phyloP scores from a whole-genome alignment of 2,797 vertebrate species.

The Rallus crepitans region DNA sequence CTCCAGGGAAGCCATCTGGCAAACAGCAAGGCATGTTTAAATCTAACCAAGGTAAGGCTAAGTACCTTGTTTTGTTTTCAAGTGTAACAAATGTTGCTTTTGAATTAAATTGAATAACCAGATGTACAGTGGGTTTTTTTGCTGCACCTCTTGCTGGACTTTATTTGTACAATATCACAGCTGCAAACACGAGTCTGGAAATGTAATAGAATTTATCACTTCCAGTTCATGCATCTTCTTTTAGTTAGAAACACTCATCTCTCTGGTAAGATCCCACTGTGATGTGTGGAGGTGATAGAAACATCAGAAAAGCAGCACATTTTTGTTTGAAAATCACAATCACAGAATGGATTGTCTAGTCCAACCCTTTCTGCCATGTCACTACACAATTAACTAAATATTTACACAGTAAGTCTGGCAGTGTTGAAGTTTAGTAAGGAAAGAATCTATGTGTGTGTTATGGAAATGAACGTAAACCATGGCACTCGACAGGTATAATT shows the following conservation, averaged over 20 bases:
- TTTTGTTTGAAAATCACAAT: neutral
- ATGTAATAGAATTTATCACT: neutral
- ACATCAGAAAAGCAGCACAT: neutral
- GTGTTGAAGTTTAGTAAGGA: neutral
- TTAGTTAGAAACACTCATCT: neutral
- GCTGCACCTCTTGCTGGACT: neutral
- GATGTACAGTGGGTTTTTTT: neutral
- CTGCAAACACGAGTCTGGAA: neutral
- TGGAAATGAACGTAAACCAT: neutral
- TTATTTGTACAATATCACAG: neutral
- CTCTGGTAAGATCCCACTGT: neutral
- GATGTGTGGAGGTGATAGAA: neutral
- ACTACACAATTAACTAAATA: neutral
- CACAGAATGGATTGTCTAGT: neutral
- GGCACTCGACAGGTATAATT: neutral
- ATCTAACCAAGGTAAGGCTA: constrained; percentile 77
- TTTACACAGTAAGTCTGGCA: neutral
- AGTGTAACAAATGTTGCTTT: neutral
- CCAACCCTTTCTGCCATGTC: neutral
- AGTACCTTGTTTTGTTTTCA: neutral
- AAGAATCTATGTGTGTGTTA: neutral
- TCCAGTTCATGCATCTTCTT: neutral
- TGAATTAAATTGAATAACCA: neutral
- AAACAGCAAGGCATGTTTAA: constrained; percentile 80
- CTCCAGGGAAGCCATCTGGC: constrained; percentile 82